Conservation (phyloP, 1,140 invertebrate genomes). For the Drosophila littoralis region DNA sequence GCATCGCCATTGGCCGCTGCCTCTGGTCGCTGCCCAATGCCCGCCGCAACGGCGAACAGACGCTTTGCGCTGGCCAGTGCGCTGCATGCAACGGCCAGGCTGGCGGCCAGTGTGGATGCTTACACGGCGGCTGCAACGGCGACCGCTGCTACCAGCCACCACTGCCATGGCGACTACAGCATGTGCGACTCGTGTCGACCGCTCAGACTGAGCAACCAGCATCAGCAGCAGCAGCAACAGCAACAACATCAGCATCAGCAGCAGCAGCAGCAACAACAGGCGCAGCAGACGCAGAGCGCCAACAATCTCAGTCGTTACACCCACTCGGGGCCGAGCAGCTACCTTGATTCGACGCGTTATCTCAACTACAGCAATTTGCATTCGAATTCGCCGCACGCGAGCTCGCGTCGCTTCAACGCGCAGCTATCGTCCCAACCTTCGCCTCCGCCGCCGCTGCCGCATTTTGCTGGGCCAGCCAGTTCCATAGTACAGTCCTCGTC, state of each 20-base stretch:
- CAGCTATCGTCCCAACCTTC: constrained; percentile 44
- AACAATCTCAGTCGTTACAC: constrained; percentile 54
- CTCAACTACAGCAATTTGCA: constrained; percentile 68
- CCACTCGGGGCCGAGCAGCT: constrained; percentile 57
- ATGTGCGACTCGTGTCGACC: constrained; percentile 73
- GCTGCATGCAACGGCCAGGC: constrained; percentile 69
- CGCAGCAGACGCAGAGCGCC: constrained; percentile 3
- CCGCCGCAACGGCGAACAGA: constrained; percentile 18
- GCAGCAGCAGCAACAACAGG: constrained; percentile 17
- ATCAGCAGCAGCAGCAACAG: constrained; percentile 30
- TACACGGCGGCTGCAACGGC: constrained; percentile 68
- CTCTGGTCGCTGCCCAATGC: constrained; percentile 23
- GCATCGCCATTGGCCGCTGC: constrained; percentile 4
- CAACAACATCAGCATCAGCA: constrained; percentile 13
- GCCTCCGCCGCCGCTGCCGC: constrained; percentile 18
- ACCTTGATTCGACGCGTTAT: constrained; percentile 62
- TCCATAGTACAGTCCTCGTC: constrained; percentile 51
- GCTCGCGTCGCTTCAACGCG: constrained; percentile 63
- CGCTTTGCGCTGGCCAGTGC: constrained; percentile 68
- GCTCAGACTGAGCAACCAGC: constrained; percentile 39
- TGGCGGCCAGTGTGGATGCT: constrained; percentile 73
- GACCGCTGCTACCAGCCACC: constrained; percentile 16
- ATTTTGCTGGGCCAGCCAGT: constrained; percentile 35
- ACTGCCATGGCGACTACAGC: constrained; percentile 54
- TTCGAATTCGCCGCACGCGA: constrained; percentile 72